phyloP scores from a whole-genome alignment of 2,113 vertebrate genomes.

The Elanus axillaris region DNA sequence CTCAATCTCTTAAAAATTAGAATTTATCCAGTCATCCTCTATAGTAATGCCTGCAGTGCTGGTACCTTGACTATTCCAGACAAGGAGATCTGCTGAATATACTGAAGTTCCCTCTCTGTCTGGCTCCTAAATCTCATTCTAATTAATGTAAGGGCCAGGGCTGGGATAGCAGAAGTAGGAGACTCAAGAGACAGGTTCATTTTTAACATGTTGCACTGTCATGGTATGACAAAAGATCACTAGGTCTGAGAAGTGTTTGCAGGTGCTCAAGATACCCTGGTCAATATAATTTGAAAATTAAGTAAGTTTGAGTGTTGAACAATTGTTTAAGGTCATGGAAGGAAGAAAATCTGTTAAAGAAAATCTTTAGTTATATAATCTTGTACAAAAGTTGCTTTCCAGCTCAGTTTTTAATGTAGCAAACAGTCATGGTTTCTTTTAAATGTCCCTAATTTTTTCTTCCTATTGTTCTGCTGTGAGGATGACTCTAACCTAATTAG shows the following conservation, averaged over 20 bases:
- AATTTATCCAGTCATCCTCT: not conserved
- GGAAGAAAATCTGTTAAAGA: not conserved
- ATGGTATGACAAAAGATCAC: not conserved
- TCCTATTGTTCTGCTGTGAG: not conserved
- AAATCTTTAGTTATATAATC: not conserved
- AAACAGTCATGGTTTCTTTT: not conserved
- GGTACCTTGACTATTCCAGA: not conserved
- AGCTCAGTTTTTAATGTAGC: not conserved
- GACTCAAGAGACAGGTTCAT: not conserved
- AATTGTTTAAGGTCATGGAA: not conserved
- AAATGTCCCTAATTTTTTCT: not conserved
- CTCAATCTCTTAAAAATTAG: not conserved
- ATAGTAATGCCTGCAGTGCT: not conserved
- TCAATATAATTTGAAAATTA: not conserved
- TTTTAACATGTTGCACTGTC: not conserved
- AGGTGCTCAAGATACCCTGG: not conserved
- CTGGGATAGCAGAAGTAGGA: not conserved
- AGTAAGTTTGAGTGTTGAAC: not conserved
- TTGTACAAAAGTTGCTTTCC: not conserved
- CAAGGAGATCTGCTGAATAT: not conserved
- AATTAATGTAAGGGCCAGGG: not conserved
- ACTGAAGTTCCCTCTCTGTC: not conserved
- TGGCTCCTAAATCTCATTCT: not conserved
- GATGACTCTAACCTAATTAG: not conserved
- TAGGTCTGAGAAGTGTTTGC: not conserved